Evolutionary conservation across 2,113 vertebrate species (phyloP).

Genomic region (Sinocyclocheilus rhinocerous): DNA sequence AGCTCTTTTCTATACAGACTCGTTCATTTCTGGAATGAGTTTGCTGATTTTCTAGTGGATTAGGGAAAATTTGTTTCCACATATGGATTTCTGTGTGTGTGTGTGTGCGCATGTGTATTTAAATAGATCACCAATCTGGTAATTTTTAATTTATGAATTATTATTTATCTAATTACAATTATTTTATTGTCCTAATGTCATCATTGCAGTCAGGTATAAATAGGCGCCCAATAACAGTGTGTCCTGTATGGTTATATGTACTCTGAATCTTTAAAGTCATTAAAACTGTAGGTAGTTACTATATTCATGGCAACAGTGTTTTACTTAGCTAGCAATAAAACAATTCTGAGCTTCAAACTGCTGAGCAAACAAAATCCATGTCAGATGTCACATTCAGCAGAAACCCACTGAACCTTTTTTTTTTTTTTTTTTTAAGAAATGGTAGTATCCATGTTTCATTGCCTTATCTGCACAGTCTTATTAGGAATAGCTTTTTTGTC

Average conservation of each 20-base stretch:
- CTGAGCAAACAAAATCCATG: constrained; percentile 65
- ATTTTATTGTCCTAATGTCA: not conserved
- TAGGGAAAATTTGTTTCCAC: no score
- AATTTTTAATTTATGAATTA: no score
- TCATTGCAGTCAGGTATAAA: not conserved
- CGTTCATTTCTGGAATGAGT: not conserved
- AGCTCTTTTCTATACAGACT: not conserved
- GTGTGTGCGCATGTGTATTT: no score
- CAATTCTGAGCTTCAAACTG: constrained; percentile 58
- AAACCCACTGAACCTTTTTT: not conserved
- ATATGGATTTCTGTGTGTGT: no score
- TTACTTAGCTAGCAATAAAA: constrained; percentile 73
- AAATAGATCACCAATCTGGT: no score
- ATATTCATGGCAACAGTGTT: constrained; percentile 75
- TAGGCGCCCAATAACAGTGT: not conserved
- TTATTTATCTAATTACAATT: no score
- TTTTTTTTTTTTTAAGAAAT: not conserved
- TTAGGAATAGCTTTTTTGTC: not conserved
- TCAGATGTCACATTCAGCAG: not conserved
- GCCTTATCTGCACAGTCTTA: not conserved
- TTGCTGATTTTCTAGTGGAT: not conserved
- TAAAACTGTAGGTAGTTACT: constrained; percentile 61
- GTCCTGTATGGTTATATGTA: not conserved
- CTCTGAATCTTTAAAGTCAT: not conserved
- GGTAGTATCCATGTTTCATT: not conserved